Conservation (phyloP, 2,113 vertebrate species). For the Gila orcuttii region DNA sequence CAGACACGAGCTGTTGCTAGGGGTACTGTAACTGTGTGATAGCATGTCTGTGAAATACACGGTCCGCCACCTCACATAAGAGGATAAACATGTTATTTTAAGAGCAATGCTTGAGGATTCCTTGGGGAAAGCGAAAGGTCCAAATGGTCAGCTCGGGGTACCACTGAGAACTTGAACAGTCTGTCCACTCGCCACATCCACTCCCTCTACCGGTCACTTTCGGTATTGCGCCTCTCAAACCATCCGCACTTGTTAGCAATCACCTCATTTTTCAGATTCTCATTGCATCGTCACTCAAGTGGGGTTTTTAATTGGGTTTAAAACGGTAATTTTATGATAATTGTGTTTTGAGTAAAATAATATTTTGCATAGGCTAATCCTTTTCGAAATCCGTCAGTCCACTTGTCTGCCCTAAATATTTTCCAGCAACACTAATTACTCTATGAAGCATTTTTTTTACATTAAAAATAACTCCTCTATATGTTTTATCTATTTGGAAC, state of each 20-base stretch:
- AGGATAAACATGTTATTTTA: neutral
- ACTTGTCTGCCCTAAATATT: neutral
- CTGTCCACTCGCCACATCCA: neutral
- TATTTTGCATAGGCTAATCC: neutral
- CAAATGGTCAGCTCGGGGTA: neutral
- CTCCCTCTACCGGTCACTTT: constrained; percentile 44
- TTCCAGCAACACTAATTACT: neutral
- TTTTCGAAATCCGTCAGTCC: neutral
- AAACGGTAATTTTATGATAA: neutral
- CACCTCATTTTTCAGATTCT: neutral
- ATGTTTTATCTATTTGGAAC: too few relatives aligned
- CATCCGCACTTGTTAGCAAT: constrained; percentile 20
- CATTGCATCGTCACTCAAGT: neutral
- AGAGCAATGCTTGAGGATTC: neutral
- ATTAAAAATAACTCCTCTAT: neutral
- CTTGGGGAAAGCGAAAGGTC: neutral
- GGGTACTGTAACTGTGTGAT: neutral
- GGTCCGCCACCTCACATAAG: neutral
- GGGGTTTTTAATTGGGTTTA: neutral
- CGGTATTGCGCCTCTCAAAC: neutral
- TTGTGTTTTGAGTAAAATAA: neutral
- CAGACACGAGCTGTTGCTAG: constrained; percentile 33
- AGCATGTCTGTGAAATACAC: neutral
- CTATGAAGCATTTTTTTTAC: neutral
- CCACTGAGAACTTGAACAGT: constrained; percentile 8